Percentiles rank a stretch among this genome's conserved stretches.
Evolutionary conservation across 35 echinoderm and acorn worm genomes (phyloP).

Genomic region (Lytechinus pictus): DNA sequence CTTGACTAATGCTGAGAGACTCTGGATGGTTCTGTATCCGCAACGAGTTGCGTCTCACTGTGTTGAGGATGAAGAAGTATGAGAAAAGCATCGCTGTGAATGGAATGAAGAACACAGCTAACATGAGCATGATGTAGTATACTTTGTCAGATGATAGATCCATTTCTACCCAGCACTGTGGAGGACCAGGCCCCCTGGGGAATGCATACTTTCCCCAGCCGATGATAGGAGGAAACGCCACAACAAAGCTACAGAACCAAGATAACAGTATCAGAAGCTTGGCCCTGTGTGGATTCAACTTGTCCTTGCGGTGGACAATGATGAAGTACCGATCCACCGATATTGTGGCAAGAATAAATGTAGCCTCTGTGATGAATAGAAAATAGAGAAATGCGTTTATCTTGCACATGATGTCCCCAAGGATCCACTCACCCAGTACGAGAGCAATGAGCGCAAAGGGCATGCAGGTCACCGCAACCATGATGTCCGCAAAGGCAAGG

Average conservation of each 20-base stretch:
- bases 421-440: conserved; percentile 61
- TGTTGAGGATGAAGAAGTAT: conserved; percentile 95
- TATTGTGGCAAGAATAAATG: conserved; percentile 91
- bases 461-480: conserved; percentile 86
- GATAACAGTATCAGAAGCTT: conserved; percentile 87
- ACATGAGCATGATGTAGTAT: conserved; percentile 68
- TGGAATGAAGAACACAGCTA: conserved; percentile 83
- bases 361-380: conserved; percentile 83
- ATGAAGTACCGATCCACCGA: conserved; percentile 97
- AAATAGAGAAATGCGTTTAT: conserved; percentile 86
- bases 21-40: conserved; percentile 94
- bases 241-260: conserved; percentile 83
- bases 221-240: conserved; percentile 81
- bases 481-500: conserved; percentile 96
- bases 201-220: conserved; percentile 62
- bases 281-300: conserved; percentile 84
- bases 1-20: conserved; percentile 96
- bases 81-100: conserved; percentile 86
- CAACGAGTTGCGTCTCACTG: conserved; percentile 84
- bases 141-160: conserved; percentile 52
- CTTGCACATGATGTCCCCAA: conserved; percentile 66
- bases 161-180: conserved; percentile 70
- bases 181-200: conserved; percentile 53
- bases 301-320: conserved; percentile 94
- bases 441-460: conserved; percentile 84